Evolutionary conservation across 1,140 invertebrate species (phyloP).

Genomic region (Bombus haemorrhoidalis): DNA sequence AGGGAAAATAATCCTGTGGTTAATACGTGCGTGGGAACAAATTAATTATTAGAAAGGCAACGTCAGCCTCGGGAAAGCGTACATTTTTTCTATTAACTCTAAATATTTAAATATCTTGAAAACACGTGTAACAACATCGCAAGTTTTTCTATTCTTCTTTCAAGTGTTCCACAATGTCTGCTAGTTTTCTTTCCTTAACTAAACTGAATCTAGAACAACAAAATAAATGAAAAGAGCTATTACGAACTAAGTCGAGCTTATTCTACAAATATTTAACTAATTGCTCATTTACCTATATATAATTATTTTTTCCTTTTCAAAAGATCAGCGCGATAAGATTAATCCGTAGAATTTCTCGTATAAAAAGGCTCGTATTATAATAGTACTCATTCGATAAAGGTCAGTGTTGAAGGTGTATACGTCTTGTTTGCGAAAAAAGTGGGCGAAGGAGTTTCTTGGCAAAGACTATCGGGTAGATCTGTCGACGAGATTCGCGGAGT

Average conservation of each 20-base stretch:
- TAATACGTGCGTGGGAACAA: neutral
- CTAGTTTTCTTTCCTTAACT: neutral
- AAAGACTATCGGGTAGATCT: constrained; percentile 64
- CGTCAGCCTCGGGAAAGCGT: neutral
- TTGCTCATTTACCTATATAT: neutral
- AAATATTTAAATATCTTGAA: neutral
- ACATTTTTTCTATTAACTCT: neutral
- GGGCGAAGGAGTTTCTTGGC: constrained; percentile 41
- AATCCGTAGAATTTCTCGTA: neutral
- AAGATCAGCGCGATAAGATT: neutral
- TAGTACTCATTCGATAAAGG: constrained; percentile 6
- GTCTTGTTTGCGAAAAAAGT: constrained; percentile 8
- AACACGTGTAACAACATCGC: too few species aligned
- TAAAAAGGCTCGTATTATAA: neutral
- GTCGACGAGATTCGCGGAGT: constrained; percentile 50
- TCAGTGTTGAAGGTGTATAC: neutral
- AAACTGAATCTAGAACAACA: neutral
- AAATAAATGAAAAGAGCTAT: too few species aligned
- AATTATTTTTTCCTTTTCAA: neutral
- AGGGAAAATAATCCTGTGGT: neutral
- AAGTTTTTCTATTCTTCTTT: too few species aligned
- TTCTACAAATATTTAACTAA: neutral
- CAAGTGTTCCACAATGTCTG: too few species aligned
- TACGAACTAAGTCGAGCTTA: too few species aligned
- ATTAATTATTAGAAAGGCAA: neutral